Conservation (phyloP, 2,888 invertebrate species). For the Sericinus montela region DNA sequence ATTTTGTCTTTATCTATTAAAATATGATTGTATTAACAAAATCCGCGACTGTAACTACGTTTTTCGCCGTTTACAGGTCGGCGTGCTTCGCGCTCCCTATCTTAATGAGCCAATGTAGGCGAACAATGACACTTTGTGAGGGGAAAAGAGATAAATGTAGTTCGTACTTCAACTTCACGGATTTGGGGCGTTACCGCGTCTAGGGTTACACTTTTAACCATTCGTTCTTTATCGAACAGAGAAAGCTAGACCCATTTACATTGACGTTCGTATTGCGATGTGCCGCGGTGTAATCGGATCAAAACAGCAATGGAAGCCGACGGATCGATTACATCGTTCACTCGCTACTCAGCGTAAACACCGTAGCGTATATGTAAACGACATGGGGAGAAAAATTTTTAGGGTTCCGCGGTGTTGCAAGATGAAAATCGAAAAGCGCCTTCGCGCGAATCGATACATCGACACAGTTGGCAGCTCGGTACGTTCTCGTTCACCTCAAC, state of each 20-base stretch:
- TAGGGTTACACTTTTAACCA: slow-evolving; percentile 33
- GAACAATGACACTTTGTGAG: slow-evolving; percentile 34
- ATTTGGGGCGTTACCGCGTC: slow-evolving; percentile 56
- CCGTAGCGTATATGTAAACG: slow-evolving; percentile 17
- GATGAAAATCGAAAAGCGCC: slow-evolving; percentile 7
- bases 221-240: slow-evolving; percentile 19
- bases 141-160: slow-evolving; percentile 57
- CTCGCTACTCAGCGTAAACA: background rate
- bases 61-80: slow-evolving; percentile 32
- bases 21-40: slow-evolving; percentile 29
- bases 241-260: slow-evolving; percentile 4
- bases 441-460: slow-evolving; percentile 14
- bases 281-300: background rate
- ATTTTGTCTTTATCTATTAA: slow-evolving; percentile 16
- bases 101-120: slow-evolving; percentile 23
- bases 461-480: background rate
- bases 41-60: slow-evolving; percentile 22
- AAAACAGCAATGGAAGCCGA: slow-evolving; percentile 4
- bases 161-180: slow-evolving; percentile 32
- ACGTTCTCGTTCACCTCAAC: slow-evolving; percentile 5
- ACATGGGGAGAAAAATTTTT: slow-evolving; percentile 19
- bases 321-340: background rate
- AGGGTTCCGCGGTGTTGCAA: slow-evolving; percentile 24
- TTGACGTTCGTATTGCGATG: background rate
- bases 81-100: slow-evolving; percentile 42